Percentiles rank a stretch among this genome's conserved stretches.
Evolutionary conservation across 2,888 invertebrate species (phyloP).

Genomic region (Caenorhabditis drosophilae): DNA sequence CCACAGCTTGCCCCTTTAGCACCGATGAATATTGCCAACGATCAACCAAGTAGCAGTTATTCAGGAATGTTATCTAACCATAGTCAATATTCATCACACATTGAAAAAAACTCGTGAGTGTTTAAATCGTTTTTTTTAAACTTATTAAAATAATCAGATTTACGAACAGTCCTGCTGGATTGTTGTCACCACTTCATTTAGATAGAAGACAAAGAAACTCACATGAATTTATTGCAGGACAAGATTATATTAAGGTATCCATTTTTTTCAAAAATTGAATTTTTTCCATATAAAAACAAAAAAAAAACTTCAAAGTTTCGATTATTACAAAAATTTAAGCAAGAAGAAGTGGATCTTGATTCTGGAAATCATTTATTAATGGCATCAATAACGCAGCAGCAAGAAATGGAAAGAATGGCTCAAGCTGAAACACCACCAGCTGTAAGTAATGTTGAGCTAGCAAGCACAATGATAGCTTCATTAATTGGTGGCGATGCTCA

Average conservation of each 20-base stretch:
- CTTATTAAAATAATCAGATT: conserved; percentile 5
- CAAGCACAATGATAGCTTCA: conserved; percentile 57
- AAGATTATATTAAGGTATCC: conserved; percentile 44
- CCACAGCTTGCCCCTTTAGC: conserved; percentile 7
- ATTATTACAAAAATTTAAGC: too few relatives aligned
- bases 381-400: conserved; percentile 11
- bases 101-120: background rate
- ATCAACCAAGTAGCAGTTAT: conserved; percentile 24
- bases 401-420: conserved; percentile 56
- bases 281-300: background rate
- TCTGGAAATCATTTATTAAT: conserved; percentile 19
- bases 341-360: conserved; percentile 27
- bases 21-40: conserved; percentile 51
- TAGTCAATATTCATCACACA: background rate
- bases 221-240: conserved; percentile 16
- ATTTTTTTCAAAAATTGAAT: background rate
- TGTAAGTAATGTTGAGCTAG: conserved; percentile 60
- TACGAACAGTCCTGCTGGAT: conserved; percentile 52
- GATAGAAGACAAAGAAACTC: conserved; percentile 33
- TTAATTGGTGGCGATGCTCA: conserved; percentile 46
- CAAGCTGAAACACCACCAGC: conserved; percentile 63
- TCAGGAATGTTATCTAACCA: conserved; percentile 6
- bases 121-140: background rate
- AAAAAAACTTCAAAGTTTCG: too few relatives aligned
- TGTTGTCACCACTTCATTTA: conserved; percentile 60